phyloP scores from a whole-genome alignment of 2,113 vertebrate genomes.

The Trichechus manatus region DNA sequence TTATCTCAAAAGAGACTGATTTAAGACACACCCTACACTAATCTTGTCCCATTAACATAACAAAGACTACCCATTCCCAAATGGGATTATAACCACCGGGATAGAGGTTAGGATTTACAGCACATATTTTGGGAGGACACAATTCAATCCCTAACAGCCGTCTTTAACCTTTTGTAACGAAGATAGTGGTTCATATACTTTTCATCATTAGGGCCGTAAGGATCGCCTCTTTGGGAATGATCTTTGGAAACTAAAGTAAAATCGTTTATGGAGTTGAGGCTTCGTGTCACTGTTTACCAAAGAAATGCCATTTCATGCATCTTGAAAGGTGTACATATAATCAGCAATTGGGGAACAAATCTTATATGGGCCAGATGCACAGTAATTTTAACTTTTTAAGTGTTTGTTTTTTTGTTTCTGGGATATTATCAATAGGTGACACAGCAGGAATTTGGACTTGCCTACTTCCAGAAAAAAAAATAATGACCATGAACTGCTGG shows the following conservation, averaged over 20 bases:
- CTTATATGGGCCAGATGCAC: background rate
- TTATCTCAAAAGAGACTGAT: too few relatives aligned
- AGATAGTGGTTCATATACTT: accelerated
- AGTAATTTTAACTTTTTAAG: background rate
- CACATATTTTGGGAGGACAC: too few relatives aligned
- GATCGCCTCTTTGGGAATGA: too few relatives aligned
- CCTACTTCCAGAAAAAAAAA: constrained; percentile 84
- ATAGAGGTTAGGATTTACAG: too few relatives aligned
- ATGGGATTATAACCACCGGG: too few relatives aligned
- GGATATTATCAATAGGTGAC: constrained; percentile 81
- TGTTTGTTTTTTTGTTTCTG: constrained; percentile 57
- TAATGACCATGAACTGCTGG: constrained; percentile 63
- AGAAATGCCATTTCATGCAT: background rate
- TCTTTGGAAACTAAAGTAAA: background rate
- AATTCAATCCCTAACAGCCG: too few relatives aligned
- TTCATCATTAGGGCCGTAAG: background rate
- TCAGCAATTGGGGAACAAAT: background rate
- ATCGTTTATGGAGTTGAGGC: background rate
- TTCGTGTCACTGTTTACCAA: background rate
- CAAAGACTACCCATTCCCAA: too few relatives aligned
- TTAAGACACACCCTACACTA: too few relatives aligned
- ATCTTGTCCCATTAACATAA: too few relatives aligned
- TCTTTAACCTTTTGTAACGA: background rate
- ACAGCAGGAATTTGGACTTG: constrained; percentile 83
- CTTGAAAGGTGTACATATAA: background rate